Evolutionary conservation across 2,113 vertebrate genomes (phyloP).

Genomic region (Paratilapia polleni): DNA sequence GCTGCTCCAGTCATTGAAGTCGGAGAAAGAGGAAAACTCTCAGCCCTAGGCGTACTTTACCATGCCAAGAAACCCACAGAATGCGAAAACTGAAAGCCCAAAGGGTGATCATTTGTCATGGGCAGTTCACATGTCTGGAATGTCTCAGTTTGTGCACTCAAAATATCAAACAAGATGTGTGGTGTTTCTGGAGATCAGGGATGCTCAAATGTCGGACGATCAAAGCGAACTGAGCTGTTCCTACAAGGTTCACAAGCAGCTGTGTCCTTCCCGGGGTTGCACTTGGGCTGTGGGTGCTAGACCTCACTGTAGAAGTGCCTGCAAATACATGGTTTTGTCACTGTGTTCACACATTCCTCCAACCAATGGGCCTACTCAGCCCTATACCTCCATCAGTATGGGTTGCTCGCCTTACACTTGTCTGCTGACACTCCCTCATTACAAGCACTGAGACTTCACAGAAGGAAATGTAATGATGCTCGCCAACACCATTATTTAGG

Average conservation of each 20-base stretch:
- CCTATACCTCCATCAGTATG: slow-evolving; percentile 11
- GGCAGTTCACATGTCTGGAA: slow-evolving; percentile 69
- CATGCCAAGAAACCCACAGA: slow-evolving; percentile 36
- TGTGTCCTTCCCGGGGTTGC: slow-evolving; percentile 59
- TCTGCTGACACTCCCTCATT: slow-evolving; percentile 24
- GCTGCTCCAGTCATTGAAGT: slow-evolving; percentile 41
- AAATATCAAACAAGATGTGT: slow-evolving; percentile 77
- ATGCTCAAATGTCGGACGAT: slow-evolving; percentile 47
- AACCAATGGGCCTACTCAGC: slow-evolving; percentile 35
- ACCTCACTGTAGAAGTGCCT: slow-evolving; percentile 72
- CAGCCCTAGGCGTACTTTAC: slow-evolving; percentile 25
- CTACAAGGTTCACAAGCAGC: slow-evolving; percentile 67
- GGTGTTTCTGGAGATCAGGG: slow-evolving; percentile 70
- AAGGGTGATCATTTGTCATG: slow-evolving; percentile 63
- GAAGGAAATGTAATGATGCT: background rate
- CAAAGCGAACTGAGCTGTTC: slow-evolving; percentile 57
- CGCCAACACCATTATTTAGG: background rate
- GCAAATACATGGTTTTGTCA: slow-evolving; percentile 80
- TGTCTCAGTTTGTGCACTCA: slow-evolving; percentile 79
- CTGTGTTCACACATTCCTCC: slow-evolving; percentile 78
- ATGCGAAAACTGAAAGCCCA: slow-evolving; percentile 48
- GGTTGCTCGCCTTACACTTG: slow-evolving; percentile 9
- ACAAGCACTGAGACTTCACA: slow-evolving; percentile 11
- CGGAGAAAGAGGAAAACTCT: slow-evolving; percentile 26
- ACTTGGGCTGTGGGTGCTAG: slow-evolving; percentile 69